Evolutionary conservation across 2,888 invertebrate genomes (phyloP).

Genomic region (Anthrax anthrax): DNA sequence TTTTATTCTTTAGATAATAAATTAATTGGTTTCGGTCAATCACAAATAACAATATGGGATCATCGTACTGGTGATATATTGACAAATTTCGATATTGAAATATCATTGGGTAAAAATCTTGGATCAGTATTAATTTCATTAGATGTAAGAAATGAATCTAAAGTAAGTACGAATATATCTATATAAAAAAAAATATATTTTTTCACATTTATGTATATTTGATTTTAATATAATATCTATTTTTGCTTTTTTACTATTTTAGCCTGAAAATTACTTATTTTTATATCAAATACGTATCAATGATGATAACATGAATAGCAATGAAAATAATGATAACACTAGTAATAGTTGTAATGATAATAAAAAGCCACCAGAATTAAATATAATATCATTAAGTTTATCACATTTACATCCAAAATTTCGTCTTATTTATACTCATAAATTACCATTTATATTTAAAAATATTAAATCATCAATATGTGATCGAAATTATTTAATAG

Average conservation of each 20-base stretch:
- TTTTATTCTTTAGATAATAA: conserved; percentile 21
- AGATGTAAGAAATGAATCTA: conserved; percentile 3
- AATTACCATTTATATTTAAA: conserved; percentile 21
- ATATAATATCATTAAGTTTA: conserved; percentile 25
- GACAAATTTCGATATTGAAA: conserved; percentile 29
- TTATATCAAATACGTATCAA: conserved; percentile 7
- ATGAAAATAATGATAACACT: neutral
- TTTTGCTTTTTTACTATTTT: neutral
- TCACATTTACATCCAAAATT: conserved; percentile 25
- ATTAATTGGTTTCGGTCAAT: conserved; percentile 28
- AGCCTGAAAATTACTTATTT: conserved; percentile 10
- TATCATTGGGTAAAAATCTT: conserved; percentile 24
- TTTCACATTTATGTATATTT: neutral
- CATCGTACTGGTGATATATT: conserved; percentile 31
- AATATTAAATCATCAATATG: conserved; percentile 18
- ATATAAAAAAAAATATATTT: too few relatives aligned
- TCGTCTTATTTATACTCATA: conserved; percentile 22
- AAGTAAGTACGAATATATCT: too few relatives aligned
- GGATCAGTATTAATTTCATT: conserved; percentile 15
- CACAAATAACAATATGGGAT: conserved; percentile 31
- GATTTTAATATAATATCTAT: neutral
- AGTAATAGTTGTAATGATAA: neutral
- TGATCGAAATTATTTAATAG: conserved; percentile 25
- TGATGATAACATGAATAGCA: neutral
- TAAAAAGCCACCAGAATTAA: conserved; percentile 17